phyloP scores from a whole-genome alignment of 1,140 invertebrate genomes.

The Bombyx mori region DNA sequence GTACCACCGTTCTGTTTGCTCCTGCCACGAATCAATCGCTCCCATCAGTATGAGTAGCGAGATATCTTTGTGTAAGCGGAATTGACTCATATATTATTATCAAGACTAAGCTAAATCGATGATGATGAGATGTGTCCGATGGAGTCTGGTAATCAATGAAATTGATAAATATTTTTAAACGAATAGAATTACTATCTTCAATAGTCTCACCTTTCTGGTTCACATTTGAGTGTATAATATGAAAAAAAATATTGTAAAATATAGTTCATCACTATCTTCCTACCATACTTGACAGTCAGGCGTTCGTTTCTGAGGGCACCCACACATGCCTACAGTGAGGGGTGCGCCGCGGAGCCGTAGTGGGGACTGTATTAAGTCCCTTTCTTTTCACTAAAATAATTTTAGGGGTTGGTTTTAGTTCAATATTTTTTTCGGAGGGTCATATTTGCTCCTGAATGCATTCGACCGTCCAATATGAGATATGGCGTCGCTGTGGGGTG shows the following conservation, averaged over 20 bases:
- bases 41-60: too few relatives aligned
- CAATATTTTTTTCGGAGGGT: slow-evolving; percentile 61
- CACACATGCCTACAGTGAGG: slow-evolving; percentile 39
- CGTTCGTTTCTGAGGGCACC: slow-evolving; percentile 50
- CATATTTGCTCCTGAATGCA: slow-evolving; percentile 47
- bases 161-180: too few relatives aligned
- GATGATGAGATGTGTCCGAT: too few relatives aligned
- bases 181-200: too few relatives aligned
- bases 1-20: too few relatives aligned
- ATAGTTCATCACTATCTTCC: slow-evolving; percentile 22
- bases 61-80: too few relatives aligned
- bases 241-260: neutral
- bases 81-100: too few relatives aligned
- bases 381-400: slow-evolving; percentile 71
- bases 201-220: too few relatives aligned
- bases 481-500: slow-evolving; percentile 52
- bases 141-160: too few relatives aligned
- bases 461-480: slow-evolving; percentile 56
- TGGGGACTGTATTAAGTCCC: slow-evolving; percentile 70
- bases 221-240: slow-evolving; percentile 6
- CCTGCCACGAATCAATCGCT: too few relatives aligned
- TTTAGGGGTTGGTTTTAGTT: slow-evolving; percentile 69
- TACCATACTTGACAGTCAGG: slow-evolving; percentile 41
- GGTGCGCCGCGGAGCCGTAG: slow-evolving; percentile 55
- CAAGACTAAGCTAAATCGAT: too few relatives aligned